Evolutionary conservation across 2,113 vertebrate species (phyloP), one percentile per base, ranked within the genome.

Genomic region (Sardina pilchardus): DNA sequence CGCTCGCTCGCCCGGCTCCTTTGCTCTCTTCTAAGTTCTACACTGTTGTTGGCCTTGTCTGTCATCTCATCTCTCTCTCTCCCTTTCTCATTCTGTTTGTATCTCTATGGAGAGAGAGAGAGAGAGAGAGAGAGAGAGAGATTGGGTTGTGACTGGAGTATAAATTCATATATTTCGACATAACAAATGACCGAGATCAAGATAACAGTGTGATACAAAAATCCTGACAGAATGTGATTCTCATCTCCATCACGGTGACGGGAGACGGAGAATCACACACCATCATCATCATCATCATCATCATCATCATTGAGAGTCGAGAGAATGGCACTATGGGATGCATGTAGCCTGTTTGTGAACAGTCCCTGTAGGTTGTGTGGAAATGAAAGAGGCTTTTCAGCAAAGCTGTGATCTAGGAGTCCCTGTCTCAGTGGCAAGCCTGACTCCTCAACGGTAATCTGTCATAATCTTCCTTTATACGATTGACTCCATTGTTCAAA

Each of bases 401-500:
- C n/a, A 24, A 50, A 82, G 82, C 43, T 81, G 43, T 86, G 83
- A 88, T 85, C 71, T 56, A 88, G 71, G 86, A 45, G 30, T 59
- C 36, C 78, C 83, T 71, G 19, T 81, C 42, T 85, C 71, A 47
- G 80, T 36, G 14, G 84, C 36, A 84, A 83, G 78, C 36, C 59
- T 34, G 39, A 67, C 81, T 86, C 81, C 80, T 63, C 47, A 47
- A 53, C 82, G 43, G 42, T 88, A 85, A 87, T 86, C 82, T 81
- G 81, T 87, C 63, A 87, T 85, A 84, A 85, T 84, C 75, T 56
- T 43, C 30, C 53, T 87, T 86, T 83, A 36, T 16, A 45, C 44
- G 24, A 85, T 34, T 78, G 26, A 85, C 42, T 78, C 78, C 81
- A 47, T 78, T 88, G 84, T 82, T 87, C 82, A 81, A 67, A 87